Conservation (phyloP, 1,140 invertebrate species). For the Mizuhopecten yessoensis region DNA sequence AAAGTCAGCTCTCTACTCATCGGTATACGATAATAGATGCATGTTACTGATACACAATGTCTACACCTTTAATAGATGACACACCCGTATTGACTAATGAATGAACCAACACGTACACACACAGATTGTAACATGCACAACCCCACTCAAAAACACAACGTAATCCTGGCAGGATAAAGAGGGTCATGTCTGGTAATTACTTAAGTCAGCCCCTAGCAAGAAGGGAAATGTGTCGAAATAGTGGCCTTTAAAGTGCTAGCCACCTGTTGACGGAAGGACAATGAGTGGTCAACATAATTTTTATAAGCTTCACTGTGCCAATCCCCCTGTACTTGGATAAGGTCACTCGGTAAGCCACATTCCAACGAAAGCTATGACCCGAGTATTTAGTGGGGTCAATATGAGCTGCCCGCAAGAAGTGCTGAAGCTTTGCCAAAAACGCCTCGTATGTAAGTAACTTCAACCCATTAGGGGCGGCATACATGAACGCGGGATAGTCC, state of each 20-base stretch:
- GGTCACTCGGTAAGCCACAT: conserved; percentile 32
- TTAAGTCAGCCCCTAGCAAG: too few relatives aligned
- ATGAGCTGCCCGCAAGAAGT: neutral
- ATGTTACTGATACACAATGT: too few relatives aligned
- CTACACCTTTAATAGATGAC: too few relatives aligned
- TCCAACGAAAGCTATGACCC: conserved; percentile 50
- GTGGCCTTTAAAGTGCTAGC: neutral
- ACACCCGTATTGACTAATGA: too few relatives aligned
- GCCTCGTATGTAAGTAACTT: conserved; percentile 20
- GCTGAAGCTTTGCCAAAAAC: neutral
- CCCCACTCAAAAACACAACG: too few relatives aligned
- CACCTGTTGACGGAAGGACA: neutral
- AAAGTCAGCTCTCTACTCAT: too few relatives aligned
- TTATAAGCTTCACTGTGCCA: conserved; percentile 51
- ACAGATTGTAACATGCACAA: too few relatives aligned
- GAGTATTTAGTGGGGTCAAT: neutral
- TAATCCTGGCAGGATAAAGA: too few relatives aligned
- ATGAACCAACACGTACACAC: too few relatives aligned
- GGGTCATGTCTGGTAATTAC: too few relatives aligned
- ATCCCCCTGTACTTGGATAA: conserved; percentile 52
- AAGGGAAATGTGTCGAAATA: too few relatives aligned
- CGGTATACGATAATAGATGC: too few relatives aligned
- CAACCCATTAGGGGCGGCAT: neutral
- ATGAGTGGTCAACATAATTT: conserved; percentile 40
- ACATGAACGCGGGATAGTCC: neutral